These are phyloP conservation scores for Cyprinodon tularosa DNA, from an alignment of 2,113 vertebrate species.

Conservation along the genomic window DNA sequence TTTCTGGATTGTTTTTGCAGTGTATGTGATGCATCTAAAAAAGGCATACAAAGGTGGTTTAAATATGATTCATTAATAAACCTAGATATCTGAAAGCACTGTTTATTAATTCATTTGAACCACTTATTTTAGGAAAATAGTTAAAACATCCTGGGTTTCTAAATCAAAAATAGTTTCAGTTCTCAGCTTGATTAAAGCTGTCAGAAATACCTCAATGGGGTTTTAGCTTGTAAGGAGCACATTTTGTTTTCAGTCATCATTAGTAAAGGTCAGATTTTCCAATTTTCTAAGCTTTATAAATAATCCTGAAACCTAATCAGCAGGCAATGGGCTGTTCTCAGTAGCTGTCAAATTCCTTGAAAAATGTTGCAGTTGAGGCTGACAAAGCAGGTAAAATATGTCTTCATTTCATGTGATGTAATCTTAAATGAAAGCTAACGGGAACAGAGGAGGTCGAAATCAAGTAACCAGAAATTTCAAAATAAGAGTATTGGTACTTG, in stretches of 20 bases:
- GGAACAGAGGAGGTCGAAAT: not conserved
- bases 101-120: too few species aligned
- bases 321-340: not conserved
- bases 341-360: not conserved
- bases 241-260: slow-evolving; percentile 1
- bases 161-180: not conserved
- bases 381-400: not conserved
- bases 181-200: not conserved
- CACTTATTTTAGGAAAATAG: too few species aligned
- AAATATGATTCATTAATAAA: too few species aligned
- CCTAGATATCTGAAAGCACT: too few species aligned
- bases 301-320: not conserved
- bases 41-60: too few species aligned
- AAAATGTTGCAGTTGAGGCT: not conserved
- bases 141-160: not conserved
- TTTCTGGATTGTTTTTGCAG: too few species aligned
- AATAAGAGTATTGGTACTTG: too few species aligned
- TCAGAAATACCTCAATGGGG: not conserved
- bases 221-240: not conserved
- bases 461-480: too few species aligned
- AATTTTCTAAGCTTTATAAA: not conserved
- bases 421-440: not conserved
- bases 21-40: too few species aligned
- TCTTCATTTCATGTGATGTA: not conserved
- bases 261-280: not conserved